A percentile compares a stretch with the other conserved stretches of the same genome.
Conservation (phyloP, 2,797 vertebrate species). For the Mico argentatus region DNA sequence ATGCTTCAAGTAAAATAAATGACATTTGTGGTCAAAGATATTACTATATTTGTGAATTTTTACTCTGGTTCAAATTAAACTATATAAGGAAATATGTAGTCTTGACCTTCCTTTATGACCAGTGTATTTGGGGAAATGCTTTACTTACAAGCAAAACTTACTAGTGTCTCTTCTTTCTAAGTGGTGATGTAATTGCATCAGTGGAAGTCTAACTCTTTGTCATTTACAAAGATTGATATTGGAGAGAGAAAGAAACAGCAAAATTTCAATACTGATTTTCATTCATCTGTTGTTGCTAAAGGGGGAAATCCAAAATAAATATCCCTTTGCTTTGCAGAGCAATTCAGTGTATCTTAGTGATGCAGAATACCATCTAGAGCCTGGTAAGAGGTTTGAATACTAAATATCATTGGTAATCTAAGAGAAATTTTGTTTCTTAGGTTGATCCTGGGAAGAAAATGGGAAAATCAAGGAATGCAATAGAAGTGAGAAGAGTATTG, state of each 20-base stretch:
- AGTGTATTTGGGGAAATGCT: background rate
- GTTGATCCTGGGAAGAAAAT: background rate
- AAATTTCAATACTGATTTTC: background rate
- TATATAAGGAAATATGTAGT: background rate
- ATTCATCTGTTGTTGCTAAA: background rate
- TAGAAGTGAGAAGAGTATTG: background rate
- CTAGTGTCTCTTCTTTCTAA: slow-evolving; percentile 29
- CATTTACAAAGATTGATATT: background rate
- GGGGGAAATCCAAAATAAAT: background rate
- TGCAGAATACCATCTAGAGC: background rate
- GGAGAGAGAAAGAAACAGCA: background rate
- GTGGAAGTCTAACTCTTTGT: background rate
- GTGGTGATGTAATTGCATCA: background rate
- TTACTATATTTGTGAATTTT: slow-evolving; percentile 17
- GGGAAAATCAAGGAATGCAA: background rate
- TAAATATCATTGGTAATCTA: background rate
- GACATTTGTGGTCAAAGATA: slow-evolving; percentile 40
- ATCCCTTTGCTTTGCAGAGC: background rate
- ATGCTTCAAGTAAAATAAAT: slow-evolving; percentile 39
- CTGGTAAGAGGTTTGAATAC: background rate
- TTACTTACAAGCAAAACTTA: slow-evolving; percentile 42
- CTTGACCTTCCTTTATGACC: background rate
- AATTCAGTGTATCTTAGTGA: background rate
- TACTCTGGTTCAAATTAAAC: slow-evolving; percentile 25
- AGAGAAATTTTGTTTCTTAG: slow-evolving; percentile 14